phyloP scores from a whole-genome alignment of 2,888 invertebrate species.

The Pammene aurita region DNA sequence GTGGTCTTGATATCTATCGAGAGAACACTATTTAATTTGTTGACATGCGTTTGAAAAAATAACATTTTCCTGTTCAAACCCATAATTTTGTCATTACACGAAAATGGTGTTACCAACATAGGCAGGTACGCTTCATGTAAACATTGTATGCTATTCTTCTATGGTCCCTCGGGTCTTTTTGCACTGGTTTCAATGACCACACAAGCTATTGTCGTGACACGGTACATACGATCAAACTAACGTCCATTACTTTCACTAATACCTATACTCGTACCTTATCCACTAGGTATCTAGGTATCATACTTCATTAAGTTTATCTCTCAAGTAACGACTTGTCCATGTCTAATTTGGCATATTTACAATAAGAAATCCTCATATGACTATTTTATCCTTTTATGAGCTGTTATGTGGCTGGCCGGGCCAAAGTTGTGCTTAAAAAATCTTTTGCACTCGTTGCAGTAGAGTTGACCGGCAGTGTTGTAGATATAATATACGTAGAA shows the following conservation, averaged over 20 bases:
- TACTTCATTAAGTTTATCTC: background rate
- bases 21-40: constrained; percentile 6
- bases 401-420: no score
- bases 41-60: constrained; percentile 55
- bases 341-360: no score
- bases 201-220: constrained; percentile 62
- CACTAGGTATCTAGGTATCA: background rate
- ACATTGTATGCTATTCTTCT: no score
- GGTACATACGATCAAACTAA: constrained; percentile 20
- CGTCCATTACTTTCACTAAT: constrained; percentile 32
- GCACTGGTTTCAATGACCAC: constrained; percentile 59
- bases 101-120: constrained; percentile 4
- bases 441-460: no score
- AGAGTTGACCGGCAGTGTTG: no score
- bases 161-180: constrained; percentile 15
- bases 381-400: no score
- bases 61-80: constrained; percentile 63
- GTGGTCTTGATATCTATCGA: constrained; percentile 29
- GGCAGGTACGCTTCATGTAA: background rate
- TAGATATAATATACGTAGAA: no score
- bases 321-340: background rate
- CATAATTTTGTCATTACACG: constrained; percentile 63
- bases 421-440: no score
- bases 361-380: no score
- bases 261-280: background rate